phyloP scores from a whole-genome alignment of 2,797 vertebrate genomes.

The Bryconaethiops microstoma region DNA sequence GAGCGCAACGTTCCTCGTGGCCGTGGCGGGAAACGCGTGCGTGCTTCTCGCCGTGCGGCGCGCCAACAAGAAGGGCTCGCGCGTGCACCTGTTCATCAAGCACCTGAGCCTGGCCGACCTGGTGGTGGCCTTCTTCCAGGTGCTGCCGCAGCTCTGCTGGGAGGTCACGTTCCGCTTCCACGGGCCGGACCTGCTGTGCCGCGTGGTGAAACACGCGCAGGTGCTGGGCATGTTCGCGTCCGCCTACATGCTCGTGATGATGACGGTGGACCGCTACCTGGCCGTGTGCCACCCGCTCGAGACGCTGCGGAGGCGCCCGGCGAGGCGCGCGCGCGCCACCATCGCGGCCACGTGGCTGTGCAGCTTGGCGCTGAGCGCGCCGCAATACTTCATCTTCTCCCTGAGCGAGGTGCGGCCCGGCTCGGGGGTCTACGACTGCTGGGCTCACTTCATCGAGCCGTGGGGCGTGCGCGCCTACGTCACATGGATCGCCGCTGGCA shows the following conservation, averaged over 20 bases:
- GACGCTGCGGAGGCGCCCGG: slow-evolving; percentile 89
- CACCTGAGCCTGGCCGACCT: slow-evolving; percentile 96
- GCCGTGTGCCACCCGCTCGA: slow-evolving; percentile 97
- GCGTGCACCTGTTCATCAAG: slow-evolving; percentile 96
- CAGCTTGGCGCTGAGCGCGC: slow-evolving; percentile 89
- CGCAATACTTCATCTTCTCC: slow-evolving; percentile 92
- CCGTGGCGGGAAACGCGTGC: slow-evolving; percentile 88
- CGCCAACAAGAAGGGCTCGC: slow-evolving; percentile 90
- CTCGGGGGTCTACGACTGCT: slow-evolving; percentile 89
- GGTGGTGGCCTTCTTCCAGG: slow-evolving; percentile 96
- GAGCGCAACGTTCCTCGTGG: slow-evolving; percentile 88
- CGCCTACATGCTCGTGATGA: slow-evolving; percentile 97
- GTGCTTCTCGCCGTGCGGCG: slow-evolving; percentile 90
- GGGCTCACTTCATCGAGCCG: slow-evolving; percentile 89
- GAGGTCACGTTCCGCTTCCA: slow-evolving; percentile 93
- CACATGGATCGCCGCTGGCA: slow-evolving; percentile 91
- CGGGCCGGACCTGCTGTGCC: slow-evolving; percentile 91
- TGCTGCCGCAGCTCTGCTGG: slow-evolving; percentile 96
- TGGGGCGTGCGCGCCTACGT: slow-evolving; percentile 90
- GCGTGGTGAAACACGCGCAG: slow-evolving; percentile 94
- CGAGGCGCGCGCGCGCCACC: slow-evolving; percentile 86
- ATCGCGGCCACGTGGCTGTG: slow-evolving; percentile 89
- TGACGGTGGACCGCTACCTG: slow-evolving; percentile 97
- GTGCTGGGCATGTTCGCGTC: slow-evolving; percentile 97
- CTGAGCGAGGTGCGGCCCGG: slow-evolving; percentile 85